A percentile compares a stretch with the other conserved stretches of the same genome.
These are phyloP conservation scores for Pseudoatta argentina DNA, from an alignment of 1,140 invertebrate species.

Conservation along the genomic window DNA sequence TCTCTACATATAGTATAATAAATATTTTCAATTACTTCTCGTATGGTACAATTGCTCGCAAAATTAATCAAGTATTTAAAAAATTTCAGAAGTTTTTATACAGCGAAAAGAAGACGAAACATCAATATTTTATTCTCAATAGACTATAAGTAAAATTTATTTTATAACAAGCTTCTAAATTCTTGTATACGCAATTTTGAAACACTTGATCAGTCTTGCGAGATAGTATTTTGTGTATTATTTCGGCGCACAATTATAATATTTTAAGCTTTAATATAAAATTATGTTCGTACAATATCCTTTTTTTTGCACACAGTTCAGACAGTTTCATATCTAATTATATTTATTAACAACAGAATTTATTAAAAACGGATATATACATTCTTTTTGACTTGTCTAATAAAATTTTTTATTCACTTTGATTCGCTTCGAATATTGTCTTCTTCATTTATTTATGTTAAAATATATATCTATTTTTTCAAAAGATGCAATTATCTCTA, in stretches of 20 bases:
- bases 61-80: constrained; percentile 14
- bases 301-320: background rate
- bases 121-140: background rate
- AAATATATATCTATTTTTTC: background rate
- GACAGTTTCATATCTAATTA: background rate
- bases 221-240: background rate
- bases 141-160: background rate
- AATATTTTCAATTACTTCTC: constrained; percentile 3
- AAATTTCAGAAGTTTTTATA: background rate
- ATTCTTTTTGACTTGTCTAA: background rate
- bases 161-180: background rate
- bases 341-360: background rate
- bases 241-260: constrained; percentile 6
- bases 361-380: background rate
- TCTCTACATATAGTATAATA: background rate
- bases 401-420: background rate
- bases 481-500: background rate
- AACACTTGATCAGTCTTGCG: background rate
- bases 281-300: background rate
- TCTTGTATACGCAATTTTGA: background rate
- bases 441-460: too few relatives aligned
- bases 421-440: too few relatives aligned
- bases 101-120: background rate
- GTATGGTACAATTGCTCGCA: background rate
- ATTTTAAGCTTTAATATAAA: background rate